Evolutionary conservation across 1,140 invertebrate genomes (phyloP), one percentile per base, ranked within the genome.

Genomic region (Drosophila micromelanica): DNA sequence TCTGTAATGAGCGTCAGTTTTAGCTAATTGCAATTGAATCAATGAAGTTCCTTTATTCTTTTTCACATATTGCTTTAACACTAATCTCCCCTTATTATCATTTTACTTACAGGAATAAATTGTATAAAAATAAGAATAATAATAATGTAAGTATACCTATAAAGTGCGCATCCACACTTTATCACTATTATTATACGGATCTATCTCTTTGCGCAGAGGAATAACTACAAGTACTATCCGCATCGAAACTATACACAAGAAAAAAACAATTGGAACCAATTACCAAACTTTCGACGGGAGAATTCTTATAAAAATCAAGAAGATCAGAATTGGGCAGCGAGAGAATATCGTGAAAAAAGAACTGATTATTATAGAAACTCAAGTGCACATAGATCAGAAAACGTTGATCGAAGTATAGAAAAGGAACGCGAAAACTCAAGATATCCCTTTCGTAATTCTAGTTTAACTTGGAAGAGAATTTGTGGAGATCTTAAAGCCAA

Each of bases 21-120:
- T 20, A 12, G 9, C 43, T 75, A 60, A 78, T 78, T 60, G 37
- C 38, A 48, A 74, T 67, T 82, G 73, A 73, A 67, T 67, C 32
- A 52, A 17, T 12, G 63, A 37, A 15, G 38, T 45, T 20, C 20
- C 20, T 1, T 20, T 2, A 20, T 20, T 20, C 20, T 1, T 20
- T 1, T 20, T 20, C 2, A 1, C 20, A 23, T 3, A 23, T 23
- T 23, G 2, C 20, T 3, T 23, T 23, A 23, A 3, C 20, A 23
- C 20, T 23, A 12, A 8, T 2, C n/a, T 49, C 1, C n/a, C 6
- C 38, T 56, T 64, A 48, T 64, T 52, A 27, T 13, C 11, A 35
- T 5, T 51, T 49, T 48, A n/a, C 5, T 87, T 80, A n/a, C 81
- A 86, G 81, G 57, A 32, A 20, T 0, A 9, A 37, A 11, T 40